These are phyloP conservation scores for Brachionus asplanchnoidis DNA, from an alignment of 1,140 invertebrate genomes.

Conservation along the genomic window DNA sequence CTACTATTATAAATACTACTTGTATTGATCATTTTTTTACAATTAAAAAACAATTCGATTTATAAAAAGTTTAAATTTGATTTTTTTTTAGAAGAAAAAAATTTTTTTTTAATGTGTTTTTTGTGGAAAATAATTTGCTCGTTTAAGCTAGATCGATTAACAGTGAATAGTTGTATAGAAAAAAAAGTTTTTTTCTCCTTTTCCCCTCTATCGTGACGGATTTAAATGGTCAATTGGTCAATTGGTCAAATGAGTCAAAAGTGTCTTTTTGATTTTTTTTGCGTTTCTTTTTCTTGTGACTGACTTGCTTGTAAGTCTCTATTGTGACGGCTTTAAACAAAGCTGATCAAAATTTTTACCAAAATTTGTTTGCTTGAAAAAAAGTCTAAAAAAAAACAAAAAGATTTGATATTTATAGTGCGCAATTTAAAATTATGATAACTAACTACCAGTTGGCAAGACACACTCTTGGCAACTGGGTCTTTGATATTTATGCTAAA, in stretches of 20 bases:
- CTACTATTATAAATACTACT: constrained; percentile 39
- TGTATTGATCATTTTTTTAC: constrained; percentile 34
- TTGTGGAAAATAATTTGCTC: not conserved
- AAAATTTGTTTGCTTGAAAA: not conserved
- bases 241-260: not conserved
- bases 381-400: not conserved
- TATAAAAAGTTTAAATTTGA: not conserved
- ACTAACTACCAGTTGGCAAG: not conserved
- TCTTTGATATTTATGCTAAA: not conserved
- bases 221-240: not conserved
- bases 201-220: constrained; percentile 11
- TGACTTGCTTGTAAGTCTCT: not conserved
- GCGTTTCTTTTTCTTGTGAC: constrained; percentile 27
- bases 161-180: constrained; percentile 11
- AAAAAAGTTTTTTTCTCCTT: constrained; percentile 32
- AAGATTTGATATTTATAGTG: not conserved
- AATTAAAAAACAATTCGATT: constrained; percentile 2
- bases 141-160: constrained; percentile 10
- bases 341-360: not conserved
- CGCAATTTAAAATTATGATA: not conserved
- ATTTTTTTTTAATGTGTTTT: not conserved
- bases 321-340: constrained; percentile 18
- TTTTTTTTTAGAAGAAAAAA: not conserved
- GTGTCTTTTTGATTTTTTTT: not conserved
- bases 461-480: not conserved